phyloP scores from a whole-genome alignment of 2,888 invertebrate species.

The Drosophila mettleri region DNA sequence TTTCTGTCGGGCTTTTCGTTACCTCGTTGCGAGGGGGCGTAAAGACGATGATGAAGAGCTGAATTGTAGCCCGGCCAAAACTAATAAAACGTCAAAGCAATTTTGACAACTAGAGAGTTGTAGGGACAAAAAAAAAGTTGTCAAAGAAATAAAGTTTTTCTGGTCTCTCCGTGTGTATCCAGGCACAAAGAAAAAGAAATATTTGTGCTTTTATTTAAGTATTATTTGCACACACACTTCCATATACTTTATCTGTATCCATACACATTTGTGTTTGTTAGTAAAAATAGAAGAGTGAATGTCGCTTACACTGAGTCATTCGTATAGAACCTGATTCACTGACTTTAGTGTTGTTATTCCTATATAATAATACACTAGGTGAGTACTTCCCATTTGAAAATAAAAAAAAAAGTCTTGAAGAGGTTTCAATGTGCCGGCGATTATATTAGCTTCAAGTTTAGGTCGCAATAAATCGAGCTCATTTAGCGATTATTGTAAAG shows the following conservation, averaged over 20 bases:
- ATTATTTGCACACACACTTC: constrained; percentile 6
- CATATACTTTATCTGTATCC: not conserved
- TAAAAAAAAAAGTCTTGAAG: not conserved
- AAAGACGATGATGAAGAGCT: constrained; percentile 23
- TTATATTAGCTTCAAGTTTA: not conserved
- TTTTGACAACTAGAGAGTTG: constrained; percentile 73
- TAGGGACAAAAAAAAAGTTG: constrained; percentile 34
- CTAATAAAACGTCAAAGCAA: constrained; percentile 80
- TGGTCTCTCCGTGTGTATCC: constrained; percentile 11
- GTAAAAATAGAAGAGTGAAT: not conserved
- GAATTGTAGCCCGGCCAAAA: constrained; percentile 60
- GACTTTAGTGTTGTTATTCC: constrained; percentile 5
- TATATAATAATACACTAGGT: not conserved
- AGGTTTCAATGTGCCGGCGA: not conserved
- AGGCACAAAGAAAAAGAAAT: constrained; percentile 34
- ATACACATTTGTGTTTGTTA: not conserved
- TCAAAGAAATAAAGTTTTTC: constrained; percentile 47
- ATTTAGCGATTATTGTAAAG: not conserved
- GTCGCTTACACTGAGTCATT: not conserved
- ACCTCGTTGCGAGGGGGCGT: constrained; percentile 22
- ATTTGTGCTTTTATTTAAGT: constrained; percentile 19
- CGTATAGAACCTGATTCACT: not conserved
- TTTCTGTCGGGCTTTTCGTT: constrained; percentile 40
- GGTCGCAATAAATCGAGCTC: not conserved
- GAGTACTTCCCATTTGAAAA: not conserved